Conservation (phyloP, 2,113 vertebrate genomes). For the Cyprinus carpio region DNA sequence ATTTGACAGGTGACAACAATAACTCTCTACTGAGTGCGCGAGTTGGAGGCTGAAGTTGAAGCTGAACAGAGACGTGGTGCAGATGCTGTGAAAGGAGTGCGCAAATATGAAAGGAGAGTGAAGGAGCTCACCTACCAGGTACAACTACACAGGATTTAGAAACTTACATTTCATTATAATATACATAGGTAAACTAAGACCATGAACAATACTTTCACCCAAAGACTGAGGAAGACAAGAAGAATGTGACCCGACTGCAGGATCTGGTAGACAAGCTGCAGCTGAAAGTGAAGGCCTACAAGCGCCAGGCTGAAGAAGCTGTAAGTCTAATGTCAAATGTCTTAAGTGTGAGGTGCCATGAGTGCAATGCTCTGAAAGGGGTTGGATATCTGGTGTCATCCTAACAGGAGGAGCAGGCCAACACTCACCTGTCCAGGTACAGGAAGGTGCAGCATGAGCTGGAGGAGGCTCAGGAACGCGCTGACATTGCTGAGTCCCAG, state of each 20-base stretch:
- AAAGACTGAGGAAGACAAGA: too few species aligned
- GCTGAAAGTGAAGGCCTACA: too few species aligned
- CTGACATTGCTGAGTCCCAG: slow-evolving; percentile 81
- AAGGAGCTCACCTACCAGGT: slow-evolving; percentile 53
- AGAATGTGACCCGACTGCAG: too few species aligned
- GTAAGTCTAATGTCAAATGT: not conserved
- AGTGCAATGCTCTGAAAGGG: not conserved
- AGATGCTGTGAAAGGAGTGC: slow-evolving; percentile 49
- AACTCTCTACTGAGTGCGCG: slow-evolving; percentile 19
- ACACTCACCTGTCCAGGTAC: slow-evolving; percentile 69
- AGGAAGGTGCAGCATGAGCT: slow-evolving; percentile 80
- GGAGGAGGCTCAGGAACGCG: slow-evolving; percentile 83
- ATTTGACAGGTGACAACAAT: not conserved
- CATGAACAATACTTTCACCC: not conserved
- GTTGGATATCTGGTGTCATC: not conserved
- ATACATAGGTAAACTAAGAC: not conserved
- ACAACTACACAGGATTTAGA: not conserved
- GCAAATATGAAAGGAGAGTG: slow-evolving; percentile 51
- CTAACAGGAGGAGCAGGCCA: slow-evolving; percentile 71
- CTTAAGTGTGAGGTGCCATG: not conserved
- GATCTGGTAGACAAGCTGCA: too few species aligned
- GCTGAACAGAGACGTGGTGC: slow-evolving; percentile 44
- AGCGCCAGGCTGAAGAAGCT: too few species aligned
- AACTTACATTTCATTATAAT: not conserved
- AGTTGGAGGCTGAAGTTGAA: slow-evolving; percentile 50